Evolutionary conservation across 2,888 invertebrate species (phyloP), one percentile per base, ranked within the genome.

Genomic region (Plagodis pulveraria): DNA sequence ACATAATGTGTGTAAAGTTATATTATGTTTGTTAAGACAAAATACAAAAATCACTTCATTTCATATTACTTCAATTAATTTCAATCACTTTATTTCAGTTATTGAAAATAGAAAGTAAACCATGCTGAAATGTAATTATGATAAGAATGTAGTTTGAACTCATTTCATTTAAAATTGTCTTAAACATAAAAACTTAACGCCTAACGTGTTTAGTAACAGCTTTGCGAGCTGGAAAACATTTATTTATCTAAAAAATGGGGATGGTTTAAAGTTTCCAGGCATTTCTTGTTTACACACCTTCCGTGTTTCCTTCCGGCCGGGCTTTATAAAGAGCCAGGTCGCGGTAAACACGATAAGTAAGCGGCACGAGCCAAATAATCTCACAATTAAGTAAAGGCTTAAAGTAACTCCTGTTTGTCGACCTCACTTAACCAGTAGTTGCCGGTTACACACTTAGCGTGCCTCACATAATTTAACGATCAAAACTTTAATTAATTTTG

Each of bases 331-430:
- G 76, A 65, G 74, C 67, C 67, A 67, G 74, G 74, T 71, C 69
- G 76, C 75, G 74, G 80, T 76, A 74, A 78, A 81, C 76, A 80
- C 80, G 82, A 82, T 82, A 83, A 81, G 82, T 81, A 78, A 77
- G 75, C 78, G 68, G 77, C 76, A 73, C 78, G 78, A 80, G 72
- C 74, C 70, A 78, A 76, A 74, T 81, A 83, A 84, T 83, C 84
- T 80, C 72, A 77, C 82, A 82, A 81, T 83, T 83, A 80, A 78
- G 78, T 77, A 77, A 81, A 76, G 78, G 81, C 74, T 83, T 81
- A 76, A 61, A 70, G 69, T 72, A 71, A 79, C 70, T 72, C 77
- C 70, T 77, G 78, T 76, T 78, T 74, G 70, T 72, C 72, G 71
- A 73, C 72, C 71, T 69, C 68, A 67, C 69, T 64, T 63, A 63